A percentile compares a stretch with the other conserved stretches of the same genome.
phyloP scores from a whole-genome alignment of 2,113 vertebrate genomes.

The Thalassoma bifasciatum region DNA sequence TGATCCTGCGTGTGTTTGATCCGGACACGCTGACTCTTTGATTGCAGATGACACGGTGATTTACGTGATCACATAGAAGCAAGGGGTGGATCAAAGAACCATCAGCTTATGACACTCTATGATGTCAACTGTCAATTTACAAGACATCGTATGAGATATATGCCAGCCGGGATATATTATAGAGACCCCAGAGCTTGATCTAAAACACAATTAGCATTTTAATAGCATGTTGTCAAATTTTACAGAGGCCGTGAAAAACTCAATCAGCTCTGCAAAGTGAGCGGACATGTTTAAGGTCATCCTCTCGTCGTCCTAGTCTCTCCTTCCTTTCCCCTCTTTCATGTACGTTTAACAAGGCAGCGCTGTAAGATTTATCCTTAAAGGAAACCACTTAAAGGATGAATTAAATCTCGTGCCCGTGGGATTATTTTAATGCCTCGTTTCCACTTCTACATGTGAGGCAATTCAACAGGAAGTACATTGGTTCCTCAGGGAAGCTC shows the following conservation, averaged over 20 bases:
- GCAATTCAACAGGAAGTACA: no score
- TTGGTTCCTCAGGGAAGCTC: no score
- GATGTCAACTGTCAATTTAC: slow-evolving; percentile 30
- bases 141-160: slow-evolving; percentile 7
- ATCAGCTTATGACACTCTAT: slow-evolving; percentile 12
- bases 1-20: slow-evolving; percentile 66
- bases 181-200: slow-evolving; percentile 3
- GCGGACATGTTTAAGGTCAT: slow-evolving; percentile 29
- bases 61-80: slow-evolving; percentile 35
- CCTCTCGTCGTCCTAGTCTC: neutral
- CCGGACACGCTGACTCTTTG: slow-evolving; percentile 24
- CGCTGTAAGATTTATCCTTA: no score
- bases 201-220: slow-evolving; percentile 45
- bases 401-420: no score
- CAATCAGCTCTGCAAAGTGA: slow-evolving; percentile 31
- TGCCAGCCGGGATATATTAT: neutral
- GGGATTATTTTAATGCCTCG: no score
- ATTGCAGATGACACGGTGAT: slow-evolving; percentile 52
- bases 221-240: slow-evolving; percentile 38
- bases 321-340: neutral
- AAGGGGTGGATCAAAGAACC: slow-evolving; percentile 31
- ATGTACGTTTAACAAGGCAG: neutral
- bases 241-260: slow-evolving; percentile 38
- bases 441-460: no score
- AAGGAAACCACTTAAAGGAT: no score